Conservation (phyloP, 2,113 vertebrate genomes). For the mouse (Mus musculus) region GRCm39 chr14:30505501-30506000, state of each 20-base stretch:
- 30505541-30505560: not conserved
- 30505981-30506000: conserved; percentile 94
- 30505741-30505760: not conserved
- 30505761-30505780: not conserved
- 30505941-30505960: conserved; percentile 94
- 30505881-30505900: conserved; percentile 83
- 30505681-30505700: conserved; percentile 30
- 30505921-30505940: conserved; percentile 94
- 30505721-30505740: conserved; percentile 56
- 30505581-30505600: not conserved
- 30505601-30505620: not conserved
- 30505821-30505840: conserved; percentile 49
- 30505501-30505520: not conserved
- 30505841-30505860: conserved; percentile 41
- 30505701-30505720: conserved; percentile 46
- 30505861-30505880: conserved; percentile 37
- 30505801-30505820: conserved; percentile 44
- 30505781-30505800: conserved; percentile 36
- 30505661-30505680: conserved; percentile 23
- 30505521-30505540: not conserved
- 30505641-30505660: not conserved
- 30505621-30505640: not conserved
- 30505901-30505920: conserved; percentile 95
- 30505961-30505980: conserved; percentile 86
- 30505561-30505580: not conserved